Conservation (phyloP, 92 coral and sea anemone species). For the Epizoanthus fatuus region DNA sequence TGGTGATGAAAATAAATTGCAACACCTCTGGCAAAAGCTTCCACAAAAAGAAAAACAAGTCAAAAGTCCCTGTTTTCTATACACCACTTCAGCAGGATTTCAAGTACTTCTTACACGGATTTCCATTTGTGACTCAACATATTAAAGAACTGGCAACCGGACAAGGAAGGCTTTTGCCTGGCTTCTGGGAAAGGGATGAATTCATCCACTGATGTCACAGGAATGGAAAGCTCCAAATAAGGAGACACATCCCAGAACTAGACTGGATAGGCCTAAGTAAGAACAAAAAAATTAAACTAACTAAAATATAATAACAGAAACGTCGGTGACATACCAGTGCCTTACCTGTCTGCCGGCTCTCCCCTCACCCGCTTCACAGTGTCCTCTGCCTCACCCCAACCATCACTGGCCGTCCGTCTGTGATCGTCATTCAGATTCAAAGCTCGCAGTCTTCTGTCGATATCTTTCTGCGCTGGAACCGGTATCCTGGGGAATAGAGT, state of each 20-base stretch:
- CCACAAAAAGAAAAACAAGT: no score
- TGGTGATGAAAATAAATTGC: no score
- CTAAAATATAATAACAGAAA: slow-evolving; percentile 3
- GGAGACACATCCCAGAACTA: not conserved
- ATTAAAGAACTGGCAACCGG: no score
- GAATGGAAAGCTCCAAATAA: no score
- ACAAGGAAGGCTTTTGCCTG: no score
- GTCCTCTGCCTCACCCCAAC: slow-evolving; percentile 93
- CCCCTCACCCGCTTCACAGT: slow-evolving; percentile 74
- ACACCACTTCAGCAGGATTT: no score
- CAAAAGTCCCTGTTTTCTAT: no score
- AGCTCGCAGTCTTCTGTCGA: slow-evolving; percentile 76
- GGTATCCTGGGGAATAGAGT: slow-evolving; percentile 98
- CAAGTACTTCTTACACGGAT: no score
- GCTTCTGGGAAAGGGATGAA: no score
- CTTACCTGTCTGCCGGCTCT: slow-evolving; percentile 40
- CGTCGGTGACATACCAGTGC: slow-evolving; percentile 34
- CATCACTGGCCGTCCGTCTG: slow-evolving; percentile 90
- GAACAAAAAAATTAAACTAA: not conserved
- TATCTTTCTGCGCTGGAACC: slow-evolving; percentile 93
- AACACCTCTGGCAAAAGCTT: no score
- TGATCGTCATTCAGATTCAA: slow-evolving; percentile 94
- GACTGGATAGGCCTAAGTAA: not conserved
- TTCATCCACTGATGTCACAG: no score
- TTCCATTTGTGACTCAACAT: no score